Evolutionary conservation across 2,113 vertebrate genomes (phyloP).

Genomic region (Glaucomys volans): DNA sequence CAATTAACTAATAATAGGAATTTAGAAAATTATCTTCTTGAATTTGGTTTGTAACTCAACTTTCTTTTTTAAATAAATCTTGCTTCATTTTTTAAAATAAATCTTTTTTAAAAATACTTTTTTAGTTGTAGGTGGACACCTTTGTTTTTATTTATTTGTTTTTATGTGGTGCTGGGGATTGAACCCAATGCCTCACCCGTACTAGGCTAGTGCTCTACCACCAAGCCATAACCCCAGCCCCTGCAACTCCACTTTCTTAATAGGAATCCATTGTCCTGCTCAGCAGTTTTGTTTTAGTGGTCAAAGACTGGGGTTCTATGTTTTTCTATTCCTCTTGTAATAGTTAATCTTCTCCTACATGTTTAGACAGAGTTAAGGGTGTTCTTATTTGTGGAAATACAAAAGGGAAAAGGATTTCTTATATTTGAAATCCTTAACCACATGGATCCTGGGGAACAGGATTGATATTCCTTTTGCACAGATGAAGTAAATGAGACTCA

Average conservation of each 20-base stretch:
- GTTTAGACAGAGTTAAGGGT: not conserved
- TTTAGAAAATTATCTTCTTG: slow-evolving; percentile 35
- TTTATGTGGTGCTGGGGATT: too few relatives aligned
- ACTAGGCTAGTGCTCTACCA: too few relatives aligned
- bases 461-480: slow-evolving; percentile 25
- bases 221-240: too few relatives aligned
- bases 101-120: too few relatives aligned
- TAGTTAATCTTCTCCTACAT: not conserved
- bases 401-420: not conserved
- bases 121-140: too few relatives aligned
- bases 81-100: too few relatives aligned
- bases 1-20: not conserved
- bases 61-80: too few relatives aligned
- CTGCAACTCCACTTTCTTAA: not conserved
- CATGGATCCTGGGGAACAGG: not conserved
- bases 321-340: not conserved
- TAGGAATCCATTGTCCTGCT: not conserved
- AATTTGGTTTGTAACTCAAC: not conserved
- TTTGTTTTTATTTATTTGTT: too few relatives aligned
- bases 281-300: not conserved
- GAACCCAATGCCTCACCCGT: too few relatives aligned
- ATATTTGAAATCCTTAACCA: slow-evolving; percentile 1
- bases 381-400: not conserved
- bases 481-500: slow-evolving; percentile 18
- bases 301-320: not conserved